Evolutionary conservation across 37 sponge, comb jelly and placozoan species (phyloP).

Genomic region (Chondrosia reniformis): DNA sequence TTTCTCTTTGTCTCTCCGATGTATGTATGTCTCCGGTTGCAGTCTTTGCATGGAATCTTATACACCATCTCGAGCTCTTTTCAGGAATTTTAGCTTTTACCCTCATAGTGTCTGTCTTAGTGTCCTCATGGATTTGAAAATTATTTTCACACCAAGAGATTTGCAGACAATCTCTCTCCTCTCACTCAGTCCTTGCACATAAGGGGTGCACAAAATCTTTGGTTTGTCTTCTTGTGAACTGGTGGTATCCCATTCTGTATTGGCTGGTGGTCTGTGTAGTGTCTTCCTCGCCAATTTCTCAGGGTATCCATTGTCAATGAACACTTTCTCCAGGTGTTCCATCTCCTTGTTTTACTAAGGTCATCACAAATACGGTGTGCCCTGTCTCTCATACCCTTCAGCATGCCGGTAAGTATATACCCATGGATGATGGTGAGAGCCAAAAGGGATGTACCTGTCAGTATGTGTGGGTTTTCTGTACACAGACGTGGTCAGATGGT

Average conservation of each 20-base stretch:
- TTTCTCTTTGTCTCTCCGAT: slow-evolving; percentile 13
- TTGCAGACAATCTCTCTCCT: neutral
- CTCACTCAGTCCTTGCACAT: slow-evolving; percentile 7
- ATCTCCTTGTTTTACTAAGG: neutral
- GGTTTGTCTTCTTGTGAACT: neutral
- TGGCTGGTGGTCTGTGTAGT: neutral
- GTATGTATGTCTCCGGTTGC: neutral
- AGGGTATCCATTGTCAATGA: neutral
- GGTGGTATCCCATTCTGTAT: neutral
- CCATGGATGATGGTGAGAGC: neutral
- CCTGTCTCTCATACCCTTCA: neutral
- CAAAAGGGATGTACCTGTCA: neutral
- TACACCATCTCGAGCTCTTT: neutral
- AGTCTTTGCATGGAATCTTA: neutral
- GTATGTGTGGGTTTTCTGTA: neutral
- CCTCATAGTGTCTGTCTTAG: neutral
- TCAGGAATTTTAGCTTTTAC: neutral
- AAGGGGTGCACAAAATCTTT: neutral
- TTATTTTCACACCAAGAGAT: neutral
- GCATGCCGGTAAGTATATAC: neutral
- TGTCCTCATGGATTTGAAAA: neutral
- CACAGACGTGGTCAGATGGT: neutral
- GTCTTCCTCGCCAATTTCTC: neutral
- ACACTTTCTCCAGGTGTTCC: neutral
- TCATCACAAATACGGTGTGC: neutral